These are phyloP conservation scores for Lasioglossum calceatum DNA, from an alignment of 2,888 invertebrate genomes.

Conservation along the genomic window DNA sequence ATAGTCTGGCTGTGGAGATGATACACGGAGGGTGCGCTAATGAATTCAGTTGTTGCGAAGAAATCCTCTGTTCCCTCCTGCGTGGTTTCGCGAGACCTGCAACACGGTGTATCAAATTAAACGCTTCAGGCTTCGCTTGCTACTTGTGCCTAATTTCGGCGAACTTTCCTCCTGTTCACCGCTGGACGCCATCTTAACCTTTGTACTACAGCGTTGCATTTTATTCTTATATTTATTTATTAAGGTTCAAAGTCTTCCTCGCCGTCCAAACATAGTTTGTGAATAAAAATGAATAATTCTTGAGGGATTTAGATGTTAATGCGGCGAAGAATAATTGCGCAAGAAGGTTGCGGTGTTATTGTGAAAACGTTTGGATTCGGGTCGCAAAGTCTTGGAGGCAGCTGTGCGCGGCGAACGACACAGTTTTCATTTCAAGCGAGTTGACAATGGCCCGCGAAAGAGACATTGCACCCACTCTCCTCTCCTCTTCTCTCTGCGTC, in stretches of 20 bases:
- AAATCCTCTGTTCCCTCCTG: slow-evolving; percentile 28
- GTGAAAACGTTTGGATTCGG: background rate
- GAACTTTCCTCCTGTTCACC: background rate
- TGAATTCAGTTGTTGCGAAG: slow-evolving; percentile 30
- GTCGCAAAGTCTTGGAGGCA: background rate
- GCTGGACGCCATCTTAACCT: background rate
- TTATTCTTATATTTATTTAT: background rate
- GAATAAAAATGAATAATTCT: too few species aligned
- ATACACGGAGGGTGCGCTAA: slow-evolving; percentile 28
- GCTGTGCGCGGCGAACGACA: background rate
- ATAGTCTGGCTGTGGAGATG: slow-evolving; percentile 26
- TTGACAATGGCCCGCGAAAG: slow-evolving; percentile 37
- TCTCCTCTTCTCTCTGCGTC: slow-evolving; percentile 22
- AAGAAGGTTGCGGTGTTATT: background rate
- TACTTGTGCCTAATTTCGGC: background rate
- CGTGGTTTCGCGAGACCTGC: background rate
- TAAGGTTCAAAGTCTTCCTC: background rate
- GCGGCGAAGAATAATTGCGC: background rate
- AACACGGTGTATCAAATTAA: slow-evolving; percentile 8
- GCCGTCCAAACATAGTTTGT: background rate
- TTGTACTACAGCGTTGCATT: background rate
- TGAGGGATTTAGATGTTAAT: background rate
- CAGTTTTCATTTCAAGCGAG: slow-evolving; percentile 33
- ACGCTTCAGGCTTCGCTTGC: background rate
- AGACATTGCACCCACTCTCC: slow-evolving; percentile 30